Evolutionary conservation across 2,797 vertebrate genomes (phyloP).

Genomic region (Enteromius radiatus): DNA sequence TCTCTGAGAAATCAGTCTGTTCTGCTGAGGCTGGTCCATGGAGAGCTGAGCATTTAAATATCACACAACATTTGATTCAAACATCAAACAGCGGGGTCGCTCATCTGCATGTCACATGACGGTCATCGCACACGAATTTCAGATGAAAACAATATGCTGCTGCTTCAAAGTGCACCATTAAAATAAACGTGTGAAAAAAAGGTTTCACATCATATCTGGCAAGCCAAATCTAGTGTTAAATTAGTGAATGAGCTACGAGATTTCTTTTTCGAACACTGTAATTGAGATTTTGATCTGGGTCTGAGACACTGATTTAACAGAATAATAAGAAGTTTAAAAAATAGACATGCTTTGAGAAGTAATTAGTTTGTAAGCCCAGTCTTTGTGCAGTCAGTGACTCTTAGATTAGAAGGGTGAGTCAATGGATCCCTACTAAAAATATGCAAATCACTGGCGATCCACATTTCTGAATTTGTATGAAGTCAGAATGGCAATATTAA

Average conservation of each 20-base stretch:
- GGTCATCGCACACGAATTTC: neutral
- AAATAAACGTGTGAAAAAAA: neutral
- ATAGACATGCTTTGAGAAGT: neutral
- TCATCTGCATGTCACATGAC: constrained; percentile 5
- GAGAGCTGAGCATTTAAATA: constrained; percentile 23
- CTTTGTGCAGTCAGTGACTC: neutral
- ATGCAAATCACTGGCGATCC: neutral
- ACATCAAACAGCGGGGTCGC: constrained; percentile 11
- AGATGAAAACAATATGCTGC: neutral
- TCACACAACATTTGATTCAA: constrained; percentile 19
- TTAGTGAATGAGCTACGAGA: neutral
- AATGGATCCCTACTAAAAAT: neutral
- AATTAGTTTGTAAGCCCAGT: neutral
- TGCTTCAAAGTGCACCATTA: neutral
- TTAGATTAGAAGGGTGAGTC: neutral
- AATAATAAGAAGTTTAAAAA: neutral
- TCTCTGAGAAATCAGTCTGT: neutral
- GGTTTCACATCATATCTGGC: neutral
- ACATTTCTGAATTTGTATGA: neutral
- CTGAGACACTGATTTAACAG: constrained; percentile 16
- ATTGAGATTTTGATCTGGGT: neutral
- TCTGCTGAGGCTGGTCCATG: neutral
- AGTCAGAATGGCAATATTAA: neutral
- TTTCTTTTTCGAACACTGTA: neutral
- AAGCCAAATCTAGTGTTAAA: constrained; percentile 9